Evolutionary conservation across 2,797 vertebrate species (phyloP).

Genomic region (Lates japonicus): DNA sequence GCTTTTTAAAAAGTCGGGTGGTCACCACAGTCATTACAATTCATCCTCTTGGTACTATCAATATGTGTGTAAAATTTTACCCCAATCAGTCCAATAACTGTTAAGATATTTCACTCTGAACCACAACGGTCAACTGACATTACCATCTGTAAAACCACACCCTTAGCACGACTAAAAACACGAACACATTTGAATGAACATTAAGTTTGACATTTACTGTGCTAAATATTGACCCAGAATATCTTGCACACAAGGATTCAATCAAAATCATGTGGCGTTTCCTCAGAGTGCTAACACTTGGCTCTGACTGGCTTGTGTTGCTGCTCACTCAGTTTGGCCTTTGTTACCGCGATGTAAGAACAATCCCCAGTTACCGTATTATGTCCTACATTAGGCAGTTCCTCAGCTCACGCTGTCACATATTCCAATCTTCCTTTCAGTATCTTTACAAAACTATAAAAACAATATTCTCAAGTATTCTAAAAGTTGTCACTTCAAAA

Average conservation of each 20-base stretch:
- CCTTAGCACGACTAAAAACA: neutral
- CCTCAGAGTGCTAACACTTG: constrained; percentile 33
- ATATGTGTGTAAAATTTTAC: neutral
- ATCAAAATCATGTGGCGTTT: constrained; percentile 12
- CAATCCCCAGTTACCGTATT: constrained; percentile 54
- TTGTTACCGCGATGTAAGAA: constrained; percentile 42
- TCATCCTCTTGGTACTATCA: neutral
- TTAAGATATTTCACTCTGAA: neutral
- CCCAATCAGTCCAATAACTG: neutral
- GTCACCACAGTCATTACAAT: neutral
- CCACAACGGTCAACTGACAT: neutral
- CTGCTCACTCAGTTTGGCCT: constrained; percentile 33
- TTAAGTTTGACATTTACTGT: neutral
- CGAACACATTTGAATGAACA: neutral
- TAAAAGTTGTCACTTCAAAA: constrained; percentile 64
- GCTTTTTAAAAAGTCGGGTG: too few species aligned
- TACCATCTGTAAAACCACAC: neutral
- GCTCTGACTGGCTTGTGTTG: constrained; percentile 47
- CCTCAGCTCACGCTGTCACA: constrained; percentile 57
- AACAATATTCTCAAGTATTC: constrained; percentile 48
- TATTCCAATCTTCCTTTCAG: constrained; percentile 55
- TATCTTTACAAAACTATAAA: constrained; percentile 53
- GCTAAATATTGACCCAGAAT: constrained; percentile 3
- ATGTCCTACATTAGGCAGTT: constrained; percentile 56
- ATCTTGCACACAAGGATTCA: constrained; percentile 13